These are phyloP conservation scores for Clarias fuscus DNA, from an alignment of 2,797 vertebrate genomes.

Conservation along the genomic window DNA sequence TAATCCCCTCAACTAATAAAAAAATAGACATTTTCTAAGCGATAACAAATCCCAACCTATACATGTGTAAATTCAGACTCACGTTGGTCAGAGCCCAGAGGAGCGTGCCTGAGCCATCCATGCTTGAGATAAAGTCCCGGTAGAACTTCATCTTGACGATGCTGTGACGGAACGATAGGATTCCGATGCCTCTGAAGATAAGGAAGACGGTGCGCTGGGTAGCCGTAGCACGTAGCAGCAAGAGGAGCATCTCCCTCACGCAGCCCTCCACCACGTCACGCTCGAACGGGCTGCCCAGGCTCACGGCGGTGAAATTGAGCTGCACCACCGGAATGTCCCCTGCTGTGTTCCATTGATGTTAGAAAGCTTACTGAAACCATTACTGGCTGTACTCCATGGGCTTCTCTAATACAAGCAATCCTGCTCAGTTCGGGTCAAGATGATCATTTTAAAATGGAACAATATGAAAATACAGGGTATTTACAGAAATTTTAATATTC, in stretches of 20 bases:
- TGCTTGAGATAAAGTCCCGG: constrained; percentile 73
- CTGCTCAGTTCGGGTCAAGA: not conserved
- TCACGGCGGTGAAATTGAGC: constrained; percentile 77
- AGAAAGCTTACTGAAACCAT: constrained; percentile 1
- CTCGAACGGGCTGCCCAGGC: constrained; percentile 69
- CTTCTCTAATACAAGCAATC: not conserved
- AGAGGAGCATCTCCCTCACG: constrained; percentile 73
- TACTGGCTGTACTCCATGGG: not conserved
- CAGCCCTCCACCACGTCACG: constrained; percentile 77
- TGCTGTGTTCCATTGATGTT: constrained; percentile 55
- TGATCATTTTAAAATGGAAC: not conserved
- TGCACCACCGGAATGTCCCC: constrained; percentile 77
- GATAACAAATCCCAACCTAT: not conserved
- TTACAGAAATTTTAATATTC: too few relatives aligned
- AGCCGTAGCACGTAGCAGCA: constrained; percentile 72
- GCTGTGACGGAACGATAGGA: constrained; percentile 71
- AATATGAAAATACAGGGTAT: not conserved
- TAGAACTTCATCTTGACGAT: constrained; percentile 84
- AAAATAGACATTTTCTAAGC: not conserved
- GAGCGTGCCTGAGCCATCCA: constrained; percentile 72
- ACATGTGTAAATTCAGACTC: constrained; percentile 56
- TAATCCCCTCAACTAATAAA: not conserved
- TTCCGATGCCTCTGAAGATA: constrained; percentile 75
- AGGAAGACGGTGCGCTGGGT: constrained; percentile 68
- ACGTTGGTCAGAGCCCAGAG: constrained; percentile 73